Base-by-base conservation (phyloP, 2,797 vertebrate species). In the Peromyscus attwateri region DNA sequence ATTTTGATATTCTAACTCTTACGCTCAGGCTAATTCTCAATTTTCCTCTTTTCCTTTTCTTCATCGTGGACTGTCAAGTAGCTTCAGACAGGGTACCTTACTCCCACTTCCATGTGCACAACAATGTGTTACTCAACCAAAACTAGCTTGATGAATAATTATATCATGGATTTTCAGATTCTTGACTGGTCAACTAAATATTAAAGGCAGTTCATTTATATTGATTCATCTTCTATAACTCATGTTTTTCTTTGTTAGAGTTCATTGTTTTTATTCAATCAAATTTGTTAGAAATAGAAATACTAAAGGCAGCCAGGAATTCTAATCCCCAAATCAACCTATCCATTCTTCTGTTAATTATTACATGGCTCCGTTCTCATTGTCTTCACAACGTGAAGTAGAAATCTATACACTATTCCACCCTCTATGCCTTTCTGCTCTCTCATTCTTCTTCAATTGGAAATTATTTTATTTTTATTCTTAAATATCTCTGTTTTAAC, bases 21-120 rank as follows among this genome's bases (percentile, higher is more conserved):
- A n/a, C 0, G 4, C 0, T 3, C 37, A 3, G 0, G 0, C 46
- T 43, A 70, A 23, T 90, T 85, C 43, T 91, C 13, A 76, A 2
- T 43, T 0, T 75, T 93, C 17, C 1, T 9, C 19, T 40, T 82
- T 46, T 21, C 68, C 1, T 17, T 55, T n/a, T 75, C 4, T 70
- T 52, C 31, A 25, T n/a, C 43, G 16, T 23, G 40, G 34, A 14
- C 17, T 43, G 21, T 46, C 8, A n/a, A 40, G 23, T 0, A 25
- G 27, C 49, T 87, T 82, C 27, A 76, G 49, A 29, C 46, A 70
- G 89, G 80, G 10, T 1, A 64, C 29, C 27, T 95, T 64, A 64
- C 10, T 57, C n/a, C 55, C 49, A 64, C 8, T 70, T 89, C 17
- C 80, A 23, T 71, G 75, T 70, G n/a, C 5, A 90, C 43, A 73